Evolutionary conservation across 2,113 vertebrate species (phyloP), one percentile per base, ranked within the genome.

Genomic region (Toxotes jaculatrix): DNA sequence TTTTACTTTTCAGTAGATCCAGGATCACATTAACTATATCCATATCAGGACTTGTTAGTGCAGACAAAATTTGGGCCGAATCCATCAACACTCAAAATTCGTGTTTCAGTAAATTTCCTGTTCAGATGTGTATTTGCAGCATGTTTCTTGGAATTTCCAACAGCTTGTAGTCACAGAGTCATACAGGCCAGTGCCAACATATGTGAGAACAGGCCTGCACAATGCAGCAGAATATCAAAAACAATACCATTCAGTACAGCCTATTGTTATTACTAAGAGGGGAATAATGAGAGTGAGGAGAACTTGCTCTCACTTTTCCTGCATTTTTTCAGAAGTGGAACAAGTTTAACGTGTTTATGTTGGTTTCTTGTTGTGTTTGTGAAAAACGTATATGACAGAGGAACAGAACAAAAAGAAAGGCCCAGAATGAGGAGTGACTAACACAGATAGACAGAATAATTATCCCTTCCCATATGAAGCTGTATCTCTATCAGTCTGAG

Each of bases 381-480:
- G 19, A 7, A 38, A 73, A 69, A 42, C 0, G 4, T 59, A 9
- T 3, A 51, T 0, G 10, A 77, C 60, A 64, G 49, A n/a, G 4
- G 11, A 69, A 19, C 62, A 31, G 59, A 59, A 21, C 67, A 38
- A 65, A 66, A 27, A 65, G 79, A 72, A 31, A 5, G 66, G 13
- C 32, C 32, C 13, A 31, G 73, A 90, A 77, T 49, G 61, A 74
- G 53, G 68, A 88, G 75, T 75, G 85, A 91, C 87, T 76, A 86
- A 89, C 53, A 0, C 65, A 66, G 77, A 76, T 32, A 69, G 89
- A 88, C 87, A 89, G 87, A 86, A 77, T 89, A 86, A 91, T 93
- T 90, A 90, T 81, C 78, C 72, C 71, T 59, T 81, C 59, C 57
- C 77, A 21, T 49, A 68, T 62, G 72, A 81, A 81, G 74, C 77